Base-by-base conservation (phyloP, 2,113 vertebrate species). In the Entelurus aequoreus region DNA sequence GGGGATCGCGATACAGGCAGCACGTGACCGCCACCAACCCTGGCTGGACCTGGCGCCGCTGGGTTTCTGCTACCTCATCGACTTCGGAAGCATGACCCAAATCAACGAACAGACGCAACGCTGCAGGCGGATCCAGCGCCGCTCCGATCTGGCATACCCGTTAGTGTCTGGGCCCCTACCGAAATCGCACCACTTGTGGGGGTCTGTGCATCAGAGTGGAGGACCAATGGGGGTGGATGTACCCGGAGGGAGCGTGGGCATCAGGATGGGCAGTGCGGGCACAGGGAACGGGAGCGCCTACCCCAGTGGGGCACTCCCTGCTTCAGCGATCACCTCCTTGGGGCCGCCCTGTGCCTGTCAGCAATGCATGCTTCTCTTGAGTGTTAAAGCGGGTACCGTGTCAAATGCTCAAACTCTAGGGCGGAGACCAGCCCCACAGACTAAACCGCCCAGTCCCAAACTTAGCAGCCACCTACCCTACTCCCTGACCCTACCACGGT, bases 51-150 rank as follows among this genome's bases (percentile, higher is more conserved):
- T 99, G 77, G 93, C 96, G 16, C 94, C 95, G 15, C 92, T 99
- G 77, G 97, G 97, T 72, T 97, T 99, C 89, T 96, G 95, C 90
- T 97, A 98, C 90, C 90, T 98, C 86, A 94, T 99, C 84, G 95
- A 95, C 89, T 95, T 98, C 84, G 94, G 94, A 85, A 95, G 91
- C 88, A 98, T 99, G 97, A 97, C 94, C 10, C 97, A 98, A 81
- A 94, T 97, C 90, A 98, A 98, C 82, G 91, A 94, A 69, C 96
- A 98, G 77, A 98, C 90, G 2, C 95, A 94, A 67, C 93, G 94
- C 76, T 95, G 96, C 67, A 90, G 95, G 40, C 93, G 94, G 0
- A 87, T 98, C 37, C 94, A 95, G 75, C 90, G 94, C 5, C 93
- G 95, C 19, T 92, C 94, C 0, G 95, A 96, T 75, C 86, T 96